Conservation (phyloP, 1,140 invertebrate genomes). For the Ceratina australensis region DNA sequence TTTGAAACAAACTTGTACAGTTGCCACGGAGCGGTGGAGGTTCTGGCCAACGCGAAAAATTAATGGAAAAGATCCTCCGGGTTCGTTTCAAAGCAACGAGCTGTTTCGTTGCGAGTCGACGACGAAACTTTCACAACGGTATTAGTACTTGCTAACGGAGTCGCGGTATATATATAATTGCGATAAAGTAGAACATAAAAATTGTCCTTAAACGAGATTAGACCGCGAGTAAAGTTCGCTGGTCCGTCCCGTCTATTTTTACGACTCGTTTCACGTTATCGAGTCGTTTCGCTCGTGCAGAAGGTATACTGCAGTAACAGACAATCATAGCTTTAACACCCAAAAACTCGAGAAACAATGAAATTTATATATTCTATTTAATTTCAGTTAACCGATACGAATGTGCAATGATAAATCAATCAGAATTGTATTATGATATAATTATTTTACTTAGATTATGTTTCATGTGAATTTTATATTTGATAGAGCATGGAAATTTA, state of each 20-base stretch:
- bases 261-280: conserved; percentile 35
- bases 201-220: conserved; percentile 48
- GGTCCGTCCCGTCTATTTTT: neutral
- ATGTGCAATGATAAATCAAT: too few relatives aligned
- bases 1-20: neutral
- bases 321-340: too few relatives aligned
- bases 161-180: neutral
- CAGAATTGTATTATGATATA: too few relatives aligned
- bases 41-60: neutral
- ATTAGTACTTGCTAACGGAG: neutral
- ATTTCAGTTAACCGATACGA: too few relatives aligned
- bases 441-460: too few relatives aligned
- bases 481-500: too few relatives aligned
- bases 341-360: too few relatives aligned
- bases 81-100: neutral
- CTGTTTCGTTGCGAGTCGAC: too few relatives aligned
- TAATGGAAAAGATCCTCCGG: neutral
- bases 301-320: too few relatives aligned
- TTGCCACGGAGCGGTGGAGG: too few relatives aligned
- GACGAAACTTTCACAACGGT: conserved; percentile 13
- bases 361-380: too few relatives aligned
- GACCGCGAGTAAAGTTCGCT: conserved; percentile 24
- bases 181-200: conserved; percentile 48
- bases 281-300: neutral
- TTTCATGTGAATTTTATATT: too few relatives aligned